These are phyloP conservation scores for Philopedon plagiatum DNA, from an alignment of 2,888 invertebrate species.

Conservation along the genomic window DNA sequence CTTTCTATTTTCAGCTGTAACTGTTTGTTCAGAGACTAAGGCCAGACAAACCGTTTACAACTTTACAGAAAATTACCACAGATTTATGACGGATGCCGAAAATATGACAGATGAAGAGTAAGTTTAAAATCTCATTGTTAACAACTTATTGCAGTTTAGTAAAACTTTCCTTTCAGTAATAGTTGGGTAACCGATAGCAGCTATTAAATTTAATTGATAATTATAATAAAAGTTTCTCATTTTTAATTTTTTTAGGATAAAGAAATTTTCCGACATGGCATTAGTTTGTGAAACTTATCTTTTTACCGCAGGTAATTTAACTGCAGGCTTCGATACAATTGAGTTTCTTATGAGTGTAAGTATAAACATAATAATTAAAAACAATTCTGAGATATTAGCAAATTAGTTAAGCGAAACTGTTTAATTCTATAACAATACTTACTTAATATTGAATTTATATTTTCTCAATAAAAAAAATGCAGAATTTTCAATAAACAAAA, in stretches of 20 bases:
- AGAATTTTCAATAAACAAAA: no score
- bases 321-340: constrained; percentile 71
- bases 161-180: no score
- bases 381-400: no score
- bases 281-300: constrained; percentile 75
- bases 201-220: no score
- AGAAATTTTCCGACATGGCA: constrained; percentile 71
- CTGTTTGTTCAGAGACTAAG: background rate
- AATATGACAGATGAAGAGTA: constrained; percentile 73
- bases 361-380: constrained; percentile 10
- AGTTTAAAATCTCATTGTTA: no score
- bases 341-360: constrained; percentile 72
- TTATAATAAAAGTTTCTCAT: no score
- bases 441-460: no score
- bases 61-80: constrained; percentile 65
- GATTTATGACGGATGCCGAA: constrained; percentile 41
- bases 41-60: constrained; percentile 69
- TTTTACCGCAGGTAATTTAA: constrained; percentile 70
- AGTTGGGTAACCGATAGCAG: no score
- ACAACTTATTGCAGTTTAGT: no score
- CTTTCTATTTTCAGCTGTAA: constrained; percentile 1
- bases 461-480: no score
- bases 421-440: no score
- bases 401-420: no score
- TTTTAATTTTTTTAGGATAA: constrained; percentile 65